Base-by-base conservation (phyloP, 2,797 vertebrate genomes). In the Alcedo quadribrachys region DNA sequence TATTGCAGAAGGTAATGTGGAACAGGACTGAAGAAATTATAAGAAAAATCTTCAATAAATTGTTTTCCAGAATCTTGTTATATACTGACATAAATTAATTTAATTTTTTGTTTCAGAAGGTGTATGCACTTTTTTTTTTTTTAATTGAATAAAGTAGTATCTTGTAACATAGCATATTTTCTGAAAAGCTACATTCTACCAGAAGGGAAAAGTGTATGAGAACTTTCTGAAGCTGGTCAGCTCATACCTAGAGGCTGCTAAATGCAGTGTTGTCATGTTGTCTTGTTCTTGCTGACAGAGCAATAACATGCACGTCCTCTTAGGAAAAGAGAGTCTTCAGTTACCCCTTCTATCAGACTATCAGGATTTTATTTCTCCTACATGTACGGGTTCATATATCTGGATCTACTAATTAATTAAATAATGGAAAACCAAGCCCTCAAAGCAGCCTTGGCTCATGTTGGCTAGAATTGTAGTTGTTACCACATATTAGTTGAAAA, bases 301-400 rank as follows among this genome's bases (percentile, higher is more conserved):
- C 53, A 45, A 30, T 50, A 65, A 37, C 50, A n/a, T n/a, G 65
- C 19, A 62, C 33, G 32, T 82, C 67, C 53, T 68, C 58, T 86
- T 71, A 91, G 77, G 65, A 77, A 74, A 85, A 70, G 54, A 32
- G 40, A 67, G 83, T 91, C 91, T 96, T 85, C 65, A 46, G 84
- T 96, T 96, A 92, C 92, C 27, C 18, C 45, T 81, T 55, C 68
- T 94, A 90, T 94, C 94, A 71, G 46, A 21, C 61, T 71, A 90
- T 89, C 91, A 51, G 95, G 81, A 46, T 91, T 88, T 94, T 71
- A 87, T 90, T 90, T 91, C 95, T 81, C 14, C n/a, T 67, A 3
- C 1, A 5, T 25, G 61, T 40, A 33, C 58, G 80, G 81, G 71
- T 80, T 95, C 86, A n/a, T 75, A 10, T 93, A 42, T 89, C 92